Evolutionary conservation across 2,113 vertebrate genomes (phyloP).

Genomic region (Ceyx margarethae): DNA sequence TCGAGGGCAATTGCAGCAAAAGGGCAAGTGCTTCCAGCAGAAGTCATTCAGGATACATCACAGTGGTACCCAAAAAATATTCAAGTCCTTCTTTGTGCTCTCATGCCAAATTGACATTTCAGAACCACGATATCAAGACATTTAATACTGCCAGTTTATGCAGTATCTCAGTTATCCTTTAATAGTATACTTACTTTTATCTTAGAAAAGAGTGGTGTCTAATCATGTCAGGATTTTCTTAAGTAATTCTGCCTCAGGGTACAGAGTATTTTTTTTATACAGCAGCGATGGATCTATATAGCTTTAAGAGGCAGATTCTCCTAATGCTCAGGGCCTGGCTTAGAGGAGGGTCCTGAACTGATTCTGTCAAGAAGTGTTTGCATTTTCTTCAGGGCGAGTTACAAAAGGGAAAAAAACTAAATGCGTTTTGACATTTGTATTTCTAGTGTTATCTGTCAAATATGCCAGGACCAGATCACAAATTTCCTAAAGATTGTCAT

Average conservation of each 20-base stretch:
- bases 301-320: slow-evolving; percentile 67
- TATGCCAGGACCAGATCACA: slow-evolving; percentile 43
- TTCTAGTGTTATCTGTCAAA: slow-evolving; percentile 69
- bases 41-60: neutral
- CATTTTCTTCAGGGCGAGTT: slow-evolving; percentile 63
- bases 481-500: slow-evolving; percentile 27
- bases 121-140: neutral
- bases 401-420: slow-evolving; percentile 60
- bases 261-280: slow-evolving; percentile 31
- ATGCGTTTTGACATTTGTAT: slow-evolving; percentile 75
- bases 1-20: neutral
- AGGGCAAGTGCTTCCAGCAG: neutral
- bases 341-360: slow-evolving; percentile 76
- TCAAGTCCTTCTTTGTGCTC: neutral
- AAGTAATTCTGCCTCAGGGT: slow-evolving; percentile 51
- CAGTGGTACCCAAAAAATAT: neutral
- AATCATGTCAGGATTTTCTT: slow-evolving; percentile 65
- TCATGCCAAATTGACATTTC: neutral
- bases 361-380: slow-evolving; percentile 82
- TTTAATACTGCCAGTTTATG: slow-evolving; percentile 10
- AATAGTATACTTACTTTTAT: slow-evolving; percentile 17
- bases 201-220: slow-evolving; percentile 40
- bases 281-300: slow-evolving; percentile 50
- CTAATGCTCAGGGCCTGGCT: slow-evolving; percentile 70
- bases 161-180: slow-evolving; percentile 47